Evolutionary conservation across 2,888 invertebrate species (phyloP).

Genomic region (Aleiodes alternator): DNA sequence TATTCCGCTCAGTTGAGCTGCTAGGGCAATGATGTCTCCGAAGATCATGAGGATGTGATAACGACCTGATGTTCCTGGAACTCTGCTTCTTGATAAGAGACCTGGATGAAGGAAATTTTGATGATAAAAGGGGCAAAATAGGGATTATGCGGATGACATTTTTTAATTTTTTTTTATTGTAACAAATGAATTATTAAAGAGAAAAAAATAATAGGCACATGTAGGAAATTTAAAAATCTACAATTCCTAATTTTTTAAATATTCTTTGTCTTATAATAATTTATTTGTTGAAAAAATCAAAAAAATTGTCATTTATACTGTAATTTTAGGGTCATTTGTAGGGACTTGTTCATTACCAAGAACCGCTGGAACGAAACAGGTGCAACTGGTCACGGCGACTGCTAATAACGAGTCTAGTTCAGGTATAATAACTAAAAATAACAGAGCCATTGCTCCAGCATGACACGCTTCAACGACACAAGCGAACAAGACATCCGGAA

Average conservation of each 20-base stretch:
- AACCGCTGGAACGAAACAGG: constrained; percentile 89
- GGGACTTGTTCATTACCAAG: constrained; percentile 77
- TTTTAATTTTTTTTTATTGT: too few relatives aligned
- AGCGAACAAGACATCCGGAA: constrained; percentile 79
- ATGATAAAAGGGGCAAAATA: not conserved
- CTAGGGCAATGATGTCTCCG: constrained; percentile 79
- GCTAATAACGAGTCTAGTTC: constrained; percentile 88
- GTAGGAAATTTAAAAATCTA: too few relatives aligned
- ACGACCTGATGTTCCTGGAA: constrained; percentile 16
- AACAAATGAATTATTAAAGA: too few relatives aligned
- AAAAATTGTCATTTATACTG: too few relatives aligned
- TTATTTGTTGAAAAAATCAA: too few relatives aligned
- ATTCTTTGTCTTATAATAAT: too few relatives aligned
- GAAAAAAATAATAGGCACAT: too few relatives aligned
- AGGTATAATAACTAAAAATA: constrained; percentile 87
- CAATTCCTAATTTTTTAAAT: too few relatives aligned
- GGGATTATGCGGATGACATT: not conserved
- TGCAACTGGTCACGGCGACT: constrained; percentile 89
- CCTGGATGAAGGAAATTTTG: constrained; percentile 48
- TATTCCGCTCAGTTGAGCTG: constrained; percentile 82
- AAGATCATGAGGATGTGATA: constrained; percentile 62
- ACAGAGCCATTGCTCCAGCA: constrained; percentile 85
- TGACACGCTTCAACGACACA: constrained; percentile 87
- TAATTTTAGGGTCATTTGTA: too few relatives aligned
- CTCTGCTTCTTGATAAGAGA: constrained; percentile 53